Evolutionary conservation across 2,888 invertebrate genomes (phyloP).

Genomic region (Dinocampus coccinellae): DNA sequence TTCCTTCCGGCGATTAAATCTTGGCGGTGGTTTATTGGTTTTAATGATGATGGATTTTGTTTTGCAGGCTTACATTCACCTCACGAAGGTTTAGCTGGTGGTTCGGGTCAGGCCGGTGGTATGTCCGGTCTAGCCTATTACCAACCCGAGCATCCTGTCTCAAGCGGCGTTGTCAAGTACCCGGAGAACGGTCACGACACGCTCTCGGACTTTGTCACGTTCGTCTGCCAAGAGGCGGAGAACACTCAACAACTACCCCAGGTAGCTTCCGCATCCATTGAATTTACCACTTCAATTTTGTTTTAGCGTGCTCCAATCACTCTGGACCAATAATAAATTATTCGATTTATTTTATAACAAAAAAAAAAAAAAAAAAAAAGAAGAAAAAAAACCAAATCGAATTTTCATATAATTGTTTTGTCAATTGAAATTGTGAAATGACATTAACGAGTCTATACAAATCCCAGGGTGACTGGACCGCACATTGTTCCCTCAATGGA

Average conservation of each 20-base stretch:
- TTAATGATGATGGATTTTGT: conserved; percentile 44
- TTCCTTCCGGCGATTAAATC: conserved; percentile 7
- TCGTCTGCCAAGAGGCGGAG: conserved; percentile 95
- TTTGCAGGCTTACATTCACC: conserved; percentile 70
- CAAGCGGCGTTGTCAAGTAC: conserved; percentile 75
- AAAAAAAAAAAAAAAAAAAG: not conserved
- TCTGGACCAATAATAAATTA: conserved; percentile 44
- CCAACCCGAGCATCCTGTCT: conserved; percentile 72
- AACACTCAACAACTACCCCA: conserved; percentile 82
- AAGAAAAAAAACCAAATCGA: not conserved
- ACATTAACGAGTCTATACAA: conserved; percentile 3
- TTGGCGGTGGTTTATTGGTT: conserved; percentile 50
- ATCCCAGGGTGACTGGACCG: conserved; percentile 59
- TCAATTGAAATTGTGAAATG: not conserved
- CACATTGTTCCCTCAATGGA: conserved; percentile 59
- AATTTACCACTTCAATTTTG: conserved; percentile 28
- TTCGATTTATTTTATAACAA: not conserved
- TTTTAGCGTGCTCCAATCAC: conserved; percentile 61
- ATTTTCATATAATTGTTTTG: not conserved
- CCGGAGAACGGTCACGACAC: conserved; percentile 91
- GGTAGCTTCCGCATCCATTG: conserved; percentile 70
- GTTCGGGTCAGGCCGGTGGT: conserved; percentile 69
- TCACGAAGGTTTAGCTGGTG: conserved; percentile 71
- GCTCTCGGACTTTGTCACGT: conserved; percentile 95
- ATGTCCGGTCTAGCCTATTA: conserved; percentile 71